Evolutionary conservation across 1,140 invertebrate genomes (phyloP).

Genomic region (Drosophila kohkoa): DNA sequence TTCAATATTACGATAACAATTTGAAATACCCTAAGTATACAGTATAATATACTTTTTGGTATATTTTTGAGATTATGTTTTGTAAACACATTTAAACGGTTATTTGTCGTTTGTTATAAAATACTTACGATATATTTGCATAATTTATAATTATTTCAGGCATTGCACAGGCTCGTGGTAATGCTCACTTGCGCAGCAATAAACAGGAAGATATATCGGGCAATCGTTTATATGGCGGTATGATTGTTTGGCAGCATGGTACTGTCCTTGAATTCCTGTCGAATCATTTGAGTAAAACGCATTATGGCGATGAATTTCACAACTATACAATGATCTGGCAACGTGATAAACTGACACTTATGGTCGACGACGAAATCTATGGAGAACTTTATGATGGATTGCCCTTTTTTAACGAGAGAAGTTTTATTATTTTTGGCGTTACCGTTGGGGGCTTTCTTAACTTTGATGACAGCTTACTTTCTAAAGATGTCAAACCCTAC

Average conservation of each 20-base stretch:
- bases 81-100: no score
- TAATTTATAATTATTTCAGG: slow-evolving; percentile 35
- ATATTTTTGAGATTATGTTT: no score
- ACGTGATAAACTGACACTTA: slow-evolving; percentile 85
- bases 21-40: background rate
- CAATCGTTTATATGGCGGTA: slow-evolving; percentile 60
- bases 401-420: slow-evolving; percentile 62
- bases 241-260: slow-evolving; percentile 58
- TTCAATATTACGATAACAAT: background rate
- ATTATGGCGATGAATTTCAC: slow-evolving; percentile 88
- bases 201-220: slow-evolving; percentile 65
- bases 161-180: slow-evolving; percentile 66
- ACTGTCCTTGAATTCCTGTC: slow-evolving; percentile 41
- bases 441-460: slow-evolving; percentile 74
- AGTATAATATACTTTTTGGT: no score
- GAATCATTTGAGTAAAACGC: slow-evolving; percentile 37
- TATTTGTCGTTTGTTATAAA: no score
- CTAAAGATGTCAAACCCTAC: slow-evolving; percentile 68
- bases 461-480: slow-evolving; percentile 64
- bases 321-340: slow-evolving; percentile 89
- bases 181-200: slow-evolving; percentile 47
- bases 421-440: slow-evolving; percentile 74
- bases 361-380: slow-evolving; percentile 86
- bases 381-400: slow-evolving; percentile 64
- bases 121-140: background rate